Evolutionary conservation across 2,797 vertebrate species (phyloP).

Genomic region (Lagodon rhomboides): DNA sequence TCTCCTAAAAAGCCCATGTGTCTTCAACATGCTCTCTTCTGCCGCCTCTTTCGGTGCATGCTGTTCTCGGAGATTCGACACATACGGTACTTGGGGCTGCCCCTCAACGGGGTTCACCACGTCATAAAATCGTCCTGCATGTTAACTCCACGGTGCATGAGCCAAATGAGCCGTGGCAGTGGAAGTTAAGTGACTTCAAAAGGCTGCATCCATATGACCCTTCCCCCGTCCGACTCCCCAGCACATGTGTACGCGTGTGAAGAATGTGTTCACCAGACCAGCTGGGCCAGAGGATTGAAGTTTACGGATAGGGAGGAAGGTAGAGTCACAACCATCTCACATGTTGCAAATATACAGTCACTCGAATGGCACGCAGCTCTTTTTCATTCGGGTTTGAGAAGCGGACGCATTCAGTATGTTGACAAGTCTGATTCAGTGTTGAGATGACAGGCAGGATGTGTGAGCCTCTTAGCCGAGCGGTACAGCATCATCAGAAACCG

Average conservation of each 20-base stretch:
- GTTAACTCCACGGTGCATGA: slow-evolving; percentile 60
- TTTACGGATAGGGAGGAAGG: slow-evolving; percentile 25
- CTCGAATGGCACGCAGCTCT: background rate
- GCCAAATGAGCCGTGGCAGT: slow-evolving; percentile 72
- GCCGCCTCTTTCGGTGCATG: slow-evolving; percentile 11
- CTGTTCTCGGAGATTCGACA: slow-evolving; percentile 24
- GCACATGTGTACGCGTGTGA: slow-evolving; percentile 48
- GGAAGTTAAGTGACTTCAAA: slow-evolving; percentile 75
- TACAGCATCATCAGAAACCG: slow-evolving; percentile 61
- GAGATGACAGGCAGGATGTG: slow-evolving; percentile 70
- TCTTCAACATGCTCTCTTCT: slow-evolving; percentile 34
- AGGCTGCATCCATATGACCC: slow-evolving; percentile 22
- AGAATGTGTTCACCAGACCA: slow-evolving; percentile 51
- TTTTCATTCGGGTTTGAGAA: slow-evolving; percentile 31
- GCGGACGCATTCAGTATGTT: slow-evolving; percentile 38
- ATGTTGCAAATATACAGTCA: slow-evolving; percentile 1
- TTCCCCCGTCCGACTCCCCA: slow-evolving; percentile 5
- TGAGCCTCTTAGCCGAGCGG: slow-evolving; percentile 56
- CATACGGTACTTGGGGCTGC: slow-evolving; percentile 27
- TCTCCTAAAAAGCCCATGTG: slow-evolving; percentile 45
- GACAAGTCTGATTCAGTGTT: slow-evolving; percentile 52
- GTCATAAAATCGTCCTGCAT: slow-evolving; percentile 71
- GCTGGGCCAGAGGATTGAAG: slow-evolving; percentile 37
- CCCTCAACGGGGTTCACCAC: slow-evolving; percentile 50
- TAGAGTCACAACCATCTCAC: slow-evolving; percentile 28